Base-by-base conservation (phyloP, 2,888 invertebrate genomes). In the Brachypalpus laphriformis region DNA sequence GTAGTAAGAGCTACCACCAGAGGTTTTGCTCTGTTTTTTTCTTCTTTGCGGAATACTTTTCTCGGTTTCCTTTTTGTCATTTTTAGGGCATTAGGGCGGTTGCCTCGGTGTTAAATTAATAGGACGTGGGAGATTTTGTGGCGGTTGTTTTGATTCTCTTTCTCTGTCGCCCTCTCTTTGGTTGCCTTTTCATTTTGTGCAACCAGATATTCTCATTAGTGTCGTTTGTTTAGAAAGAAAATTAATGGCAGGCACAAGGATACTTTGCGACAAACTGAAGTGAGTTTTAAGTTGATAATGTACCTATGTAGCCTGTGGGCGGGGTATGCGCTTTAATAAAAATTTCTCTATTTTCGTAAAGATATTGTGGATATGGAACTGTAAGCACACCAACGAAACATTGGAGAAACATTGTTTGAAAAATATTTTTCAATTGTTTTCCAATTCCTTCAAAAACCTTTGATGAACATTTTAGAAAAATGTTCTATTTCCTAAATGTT, bases 31-130 rank as follows among this genome's bases (percentile, higher is more conserved):
- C n/a, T n/a, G n/a, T n/a, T n/a, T n/a, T n/a, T n/a, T n/a, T 8
- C 11, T 71, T 47, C 61, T 54, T 22, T 40, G 22, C 47, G 14
- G 8, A 9, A 34, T 68, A 71, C 63, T 72, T 57, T 74, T 42
- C 68, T 49, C 11, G 42, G 47, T 61, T 61, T 45, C 37, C 31
- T 18, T 56, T 72, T 51, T 78, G 63, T 74, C 18, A 45, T 83
- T 83, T 83, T 65, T 80, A 83, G 83, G 80, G 74, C 83, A 83
- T 80, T 83, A 59, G 74, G 80, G 74, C 45, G 80, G 70, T 65
- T 83, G 68, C 7, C 63, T 51, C 37, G 65, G 80, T 59, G 83
- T 57, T 75, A 75, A 83, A 80, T 83, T 80, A 83, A 65, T 68
- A 83, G 63, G 70, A 83, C 83, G 47, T 74, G 63, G 57, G 63